Evolutionary conservation across 2,888 invertebrate genomes (phyloP), one percentile per base, ranked within the genome.

Genomic region (Heliconius ismenius): DNA sequence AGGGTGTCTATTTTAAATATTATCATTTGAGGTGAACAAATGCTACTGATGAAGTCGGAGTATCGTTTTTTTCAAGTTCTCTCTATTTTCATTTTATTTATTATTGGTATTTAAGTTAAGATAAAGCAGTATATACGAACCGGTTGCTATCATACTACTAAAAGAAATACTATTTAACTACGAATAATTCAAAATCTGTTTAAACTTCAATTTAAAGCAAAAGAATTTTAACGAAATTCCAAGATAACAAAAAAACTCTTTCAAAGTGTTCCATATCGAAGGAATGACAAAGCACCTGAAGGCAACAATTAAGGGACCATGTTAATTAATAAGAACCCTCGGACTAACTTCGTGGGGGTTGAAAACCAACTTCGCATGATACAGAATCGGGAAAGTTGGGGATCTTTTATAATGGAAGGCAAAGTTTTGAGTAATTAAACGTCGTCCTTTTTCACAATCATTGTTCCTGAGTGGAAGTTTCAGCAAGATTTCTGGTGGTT

Each of bases 241-340:
- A 58, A 63, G 15, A 63, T 54, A 60, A 70, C 65, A 39, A 43
- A 70, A 32, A 65, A 75, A n/a, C 58, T 58, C 49, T 24, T 36
- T 62, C 64, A 62, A 75, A 75, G 39, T 39, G 24, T 65, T 60
- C 67, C 73, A 74, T 75, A 78, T 69, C 69, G 76, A 77, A 75
- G 78, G 77, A 73, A 76, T 73, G 77, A 78, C 68, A 81, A 79
- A 76, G 74, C 76, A 78, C 80, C 77, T 79, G 86, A 84, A 87
- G 84, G 84, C 83, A 81, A 84, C 88, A 88, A 91, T 91, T 88
- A 88, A 84, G 79, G 78, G 86, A 86, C 84, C 86, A 86, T 86
- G 83, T 89, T 91, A 90, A 92, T 92, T 91, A 91, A 92, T 91
- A 91, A 90, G 86, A 86, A 84, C 82, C 84, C 60, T 26, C 65